Evolutionary conservation across 2,797 vertebrate species (phyloP), one percentile per base, ranked within the genome.

Genomic region (Dipus sagitta): DNA sequence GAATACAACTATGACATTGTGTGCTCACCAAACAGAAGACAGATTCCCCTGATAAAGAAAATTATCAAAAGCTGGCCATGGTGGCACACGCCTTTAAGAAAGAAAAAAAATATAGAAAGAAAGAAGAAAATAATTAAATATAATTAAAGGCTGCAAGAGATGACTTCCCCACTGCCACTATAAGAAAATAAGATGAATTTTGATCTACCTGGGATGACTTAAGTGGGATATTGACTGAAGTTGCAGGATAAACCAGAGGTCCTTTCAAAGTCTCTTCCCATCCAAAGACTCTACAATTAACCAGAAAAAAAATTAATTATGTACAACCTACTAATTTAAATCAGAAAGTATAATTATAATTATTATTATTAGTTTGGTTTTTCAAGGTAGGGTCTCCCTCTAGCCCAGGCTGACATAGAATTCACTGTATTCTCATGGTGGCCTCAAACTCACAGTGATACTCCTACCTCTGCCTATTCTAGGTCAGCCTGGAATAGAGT

Each of bases 221-320:
- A 94, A 92, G 91, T 95, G 60, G 88, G 92, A 95, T 96, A 93
- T 4, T 96, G 96, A 91, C 90, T 94, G 87, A 94, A 92, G 94
- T 38, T 89, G 94, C 87, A 90, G 90, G 91, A 71, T 87, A 95
- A 94, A 94, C 86, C 87, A 91, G 65, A 91, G 84, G 84, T 94
- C 67, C 77, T 96, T 90, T 95, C 96, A 96, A 94, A 91, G 89
- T 96, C 67, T 96, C 91, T 88, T 95, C 76, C 87, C 94, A 93
- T 95, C 96, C 94, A 96, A 93, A 96, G 93, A 94, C 71, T 95
- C 95, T 96, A 94, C 8, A 0, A 96, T 95, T 93, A 96, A 96
- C 76, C 90, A 94, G 65, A 92, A 95, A 64, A 26, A 34, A 64
- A 64, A 65, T 89, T 95, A 95, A 82, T 95, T 93, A 96, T 38